Base-by-base conservation (phyloP, 1,140 invertebrate genomes). In the Lasioglossum baleicum region DNA sequence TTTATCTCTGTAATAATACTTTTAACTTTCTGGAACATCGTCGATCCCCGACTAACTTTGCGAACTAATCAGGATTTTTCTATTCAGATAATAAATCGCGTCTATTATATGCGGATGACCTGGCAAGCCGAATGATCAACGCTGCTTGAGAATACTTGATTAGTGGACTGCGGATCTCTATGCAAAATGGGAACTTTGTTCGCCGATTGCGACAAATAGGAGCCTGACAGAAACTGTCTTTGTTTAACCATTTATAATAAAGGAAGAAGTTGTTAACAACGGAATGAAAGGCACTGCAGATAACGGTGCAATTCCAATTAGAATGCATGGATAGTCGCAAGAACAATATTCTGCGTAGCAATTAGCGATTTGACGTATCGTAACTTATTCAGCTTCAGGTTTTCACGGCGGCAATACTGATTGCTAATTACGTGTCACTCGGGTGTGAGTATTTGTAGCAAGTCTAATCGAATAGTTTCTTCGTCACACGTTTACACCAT, bases 361-460 rank as follows among this genome's bases (percentile, higher is more conserved):
- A 85, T 86, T 86, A 86, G 79, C 80, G 80, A 85, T 84, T 85
- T 64, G 71, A 73, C 78, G 80, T 70, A 81, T 77, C 31, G 78
- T 68, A 84, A 77, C 69, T 85, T 81, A 81, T 78, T 77, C 84
- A 84, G 74, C 83, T 74, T 75, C 83, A n/a, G 73, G 73, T 85
- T 84, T 85, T 85, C 80, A 73, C 74, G 83, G 70, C 74, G 66
- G 7, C 10, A 44, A 10, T 7, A 7, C 42, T 44, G 42, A 44
- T 11, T 11, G 42, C 42, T 44, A 10, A 44, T 44, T 44, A 1
- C 42, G 8, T 85, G 84, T 85, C 83, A 85, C 82, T 84, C 44
- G 56, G 68, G 53, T 58, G 64, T 65, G 26, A 26, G 26, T 26
- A 81, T 48, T 77, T 63, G 73, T 69, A 44, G 61, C 69, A 81